Base-by-base conservation (phyloP, 2,113 vertebrate species). In the Eurypyga helias region DNA sequence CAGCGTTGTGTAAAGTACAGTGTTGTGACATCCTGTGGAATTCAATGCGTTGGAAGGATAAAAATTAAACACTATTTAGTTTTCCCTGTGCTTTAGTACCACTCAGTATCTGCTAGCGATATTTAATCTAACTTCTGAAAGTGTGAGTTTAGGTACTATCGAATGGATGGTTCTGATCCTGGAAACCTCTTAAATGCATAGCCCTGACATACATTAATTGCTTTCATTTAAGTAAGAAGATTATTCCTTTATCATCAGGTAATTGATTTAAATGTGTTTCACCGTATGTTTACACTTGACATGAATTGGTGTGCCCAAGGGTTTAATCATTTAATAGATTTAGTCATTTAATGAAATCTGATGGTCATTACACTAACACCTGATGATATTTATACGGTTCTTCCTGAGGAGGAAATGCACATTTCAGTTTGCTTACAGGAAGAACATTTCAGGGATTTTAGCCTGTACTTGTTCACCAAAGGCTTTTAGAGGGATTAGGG, bases 161-260 rank as follows among this genome's bases (percentile, higher is more conserved):
- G 69, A 94, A 92, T 58, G 84, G 85, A 20, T 86, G 89, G 60
- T 91, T 91, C 77, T 97, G 89, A 97, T 95, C 94, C 91, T 96
- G 71, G 95, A 97, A 97, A 97, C 87, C 97, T 94, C 92, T 97
- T 96, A 98, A 96, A 95, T 86, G 87, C 79, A 83, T 97, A 97
- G 83, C 87, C 57, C 84, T 92, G 85, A 93, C 89, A 93, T 89
- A 94, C 58, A 95, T 88, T 97, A 97, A 97, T 95, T 96, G 93
- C 96, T 97, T 97, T 96, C 69, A 83, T 97, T 95, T 87, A 94
- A 93, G 81, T 97, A 97, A 97, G 97, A 96, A 97, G 95, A 97
- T 98, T 97, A 97, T 96, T 97, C 75, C 49, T 92, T 96, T 95
- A 96, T 97, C 92, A 90, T 95, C 91, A 97, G 92, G 96, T 97